Conservation (phyloP, 2,113 vertebrate species). For the Jacana jacana region DNA sequence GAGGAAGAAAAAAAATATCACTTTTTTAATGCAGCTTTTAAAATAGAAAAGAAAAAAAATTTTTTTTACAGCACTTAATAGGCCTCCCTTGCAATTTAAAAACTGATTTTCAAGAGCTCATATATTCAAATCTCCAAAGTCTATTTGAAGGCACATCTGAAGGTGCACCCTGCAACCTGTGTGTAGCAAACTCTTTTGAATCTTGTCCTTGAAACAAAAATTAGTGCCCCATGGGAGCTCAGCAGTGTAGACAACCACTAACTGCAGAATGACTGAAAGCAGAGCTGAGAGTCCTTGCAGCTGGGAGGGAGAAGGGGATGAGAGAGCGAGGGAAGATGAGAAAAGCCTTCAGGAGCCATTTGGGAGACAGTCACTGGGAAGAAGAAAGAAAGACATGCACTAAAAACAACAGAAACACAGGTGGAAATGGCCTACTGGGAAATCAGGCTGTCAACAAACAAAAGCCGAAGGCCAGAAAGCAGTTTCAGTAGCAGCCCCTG, state of each 20-base stretch:
- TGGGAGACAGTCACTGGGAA: conserved; percentile 75
- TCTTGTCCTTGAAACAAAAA: conserved; percentile 83
- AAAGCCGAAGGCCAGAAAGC: conserved; percentile 78
- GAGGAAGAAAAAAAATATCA: background rate
- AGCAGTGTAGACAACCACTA: conserved; percentile 76
- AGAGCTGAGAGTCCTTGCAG: conserved; percentile 77
- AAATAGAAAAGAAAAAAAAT: conserved; percentile 65
- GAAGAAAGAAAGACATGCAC: conserved; percentile 77
- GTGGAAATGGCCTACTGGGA: conserved; percentile 83
- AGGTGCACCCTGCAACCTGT: conserved; percentile 78
- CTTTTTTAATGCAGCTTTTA: conserved; percentile 64
- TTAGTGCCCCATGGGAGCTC: conserved; percentile 74
- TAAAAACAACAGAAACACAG: conserved; percentile 82
- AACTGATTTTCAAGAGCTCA: conserved; percentile 74
- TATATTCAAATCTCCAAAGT: conserved; percentile 78
- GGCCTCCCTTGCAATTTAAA: conserved; percentile 75
- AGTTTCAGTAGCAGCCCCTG: conserved; percentile 72
- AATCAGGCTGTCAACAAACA: conserved; percentile 85
- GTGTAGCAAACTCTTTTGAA: conserved; percentile 78
- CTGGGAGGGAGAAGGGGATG: conserved; percentile 79
- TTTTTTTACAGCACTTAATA: conserved; percentile 73
- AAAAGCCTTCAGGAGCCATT: conserved; percentile 80
- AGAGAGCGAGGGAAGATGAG: conserved; percentile 81
- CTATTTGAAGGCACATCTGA: conserved; percentile 82
- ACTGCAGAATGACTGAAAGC: conserved; percentile 77